Conservation (phyloP, 2,113 vertebrate species). For the Paramisgurnus dabryanus region DNA sequence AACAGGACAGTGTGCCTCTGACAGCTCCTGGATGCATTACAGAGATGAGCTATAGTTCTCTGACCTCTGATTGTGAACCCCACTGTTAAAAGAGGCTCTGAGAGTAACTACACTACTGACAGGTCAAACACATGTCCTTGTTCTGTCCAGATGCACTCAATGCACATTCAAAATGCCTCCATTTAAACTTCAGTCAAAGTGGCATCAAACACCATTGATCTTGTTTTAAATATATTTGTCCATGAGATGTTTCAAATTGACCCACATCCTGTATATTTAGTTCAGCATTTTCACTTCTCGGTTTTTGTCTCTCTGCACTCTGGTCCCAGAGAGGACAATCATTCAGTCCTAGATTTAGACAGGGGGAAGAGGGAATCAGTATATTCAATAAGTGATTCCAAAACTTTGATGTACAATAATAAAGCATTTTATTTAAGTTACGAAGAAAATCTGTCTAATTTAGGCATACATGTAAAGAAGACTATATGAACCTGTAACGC, state of each 20-base stretch:
- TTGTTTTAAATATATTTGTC: not conserved
- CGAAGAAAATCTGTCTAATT: no score
- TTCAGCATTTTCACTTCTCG: not conserved
- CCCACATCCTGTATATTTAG: not conserved
- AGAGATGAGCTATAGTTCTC: slow-evolving; percentile 53
- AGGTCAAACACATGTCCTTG: slow-evolving; percentile 61
- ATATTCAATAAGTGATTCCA: slow-evolving; percentile 71
- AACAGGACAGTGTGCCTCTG: slow-evolving; percentile 42
- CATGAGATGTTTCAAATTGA: not conserved
- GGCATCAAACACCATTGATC: not conserved
- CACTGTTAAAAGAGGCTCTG: slow-evolving; percentile 41
- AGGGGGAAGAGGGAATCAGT: slow-evolving; percentile 62
- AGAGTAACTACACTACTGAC: slow-evolving; percentile 47
- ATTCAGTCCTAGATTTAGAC: no score
- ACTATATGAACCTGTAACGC: no score
- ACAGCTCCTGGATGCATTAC: slow-evolving; percentile 61
- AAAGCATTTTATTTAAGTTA: no score
- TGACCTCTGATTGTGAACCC: slow-evolving; percentile 47
- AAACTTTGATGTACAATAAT: no score
- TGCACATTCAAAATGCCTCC: not conserved
- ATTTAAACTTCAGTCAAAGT: not conserved
- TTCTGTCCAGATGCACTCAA: slow-evolving; percentile 56
- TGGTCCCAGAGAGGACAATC: not conserved
- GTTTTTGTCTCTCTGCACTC: not conserved
- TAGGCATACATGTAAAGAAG: no score